Evolutionary conservation across 2,797 vertebrate species (phyloP).

Genomic region (Labeo calbasu): DNA sequence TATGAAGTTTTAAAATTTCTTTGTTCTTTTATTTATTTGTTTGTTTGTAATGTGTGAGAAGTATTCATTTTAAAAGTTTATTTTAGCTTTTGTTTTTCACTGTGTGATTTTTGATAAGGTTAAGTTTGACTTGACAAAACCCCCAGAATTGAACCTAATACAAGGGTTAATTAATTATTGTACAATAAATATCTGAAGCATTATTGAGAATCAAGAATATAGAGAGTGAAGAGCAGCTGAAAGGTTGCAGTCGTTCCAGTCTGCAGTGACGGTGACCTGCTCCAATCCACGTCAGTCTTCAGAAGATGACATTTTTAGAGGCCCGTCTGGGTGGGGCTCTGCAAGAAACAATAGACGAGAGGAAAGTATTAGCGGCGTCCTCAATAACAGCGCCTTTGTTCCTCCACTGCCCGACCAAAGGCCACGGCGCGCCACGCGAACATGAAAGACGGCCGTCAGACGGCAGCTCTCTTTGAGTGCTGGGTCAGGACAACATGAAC

Average conservation of each 20-base stretch:
- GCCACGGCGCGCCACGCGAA: background rate
- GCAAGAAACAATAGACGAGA: background rate
- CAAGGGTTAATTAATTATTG: background rate
- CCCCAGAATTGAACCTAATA: too few species aligned
- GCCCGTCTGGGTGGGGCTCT: background rate
- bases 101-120: background rate
- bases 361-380: background rate
- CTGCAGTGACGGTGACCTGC: background rate
- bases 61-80: background rate
- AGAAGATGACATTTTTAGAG: constrained; percentile 18
- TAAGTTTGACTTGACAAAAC: background rate
- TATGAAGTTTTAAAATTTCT: background rate
- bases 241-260: background rate
- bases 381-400: constrained; percentile 22
- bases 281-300: constrained; percentile 9
- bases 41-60: too few species aligned
- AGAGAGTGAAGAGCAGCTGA: background rate
- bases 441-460: constrained; percentile 32
- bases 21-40: background rate
- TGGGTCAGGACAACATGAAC: constrained; percentile 37
- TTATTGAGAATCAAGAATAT: background rate
- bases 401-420: constrained; percentile 12
- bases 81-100: background rate
- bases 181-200: background rate
- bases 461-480: background rate